These are phyloP conservation scores for Poecilia gillii DNA, from an alignment of 2,797 vertebrate genomes.

Conservation along the genomic window DNA sequence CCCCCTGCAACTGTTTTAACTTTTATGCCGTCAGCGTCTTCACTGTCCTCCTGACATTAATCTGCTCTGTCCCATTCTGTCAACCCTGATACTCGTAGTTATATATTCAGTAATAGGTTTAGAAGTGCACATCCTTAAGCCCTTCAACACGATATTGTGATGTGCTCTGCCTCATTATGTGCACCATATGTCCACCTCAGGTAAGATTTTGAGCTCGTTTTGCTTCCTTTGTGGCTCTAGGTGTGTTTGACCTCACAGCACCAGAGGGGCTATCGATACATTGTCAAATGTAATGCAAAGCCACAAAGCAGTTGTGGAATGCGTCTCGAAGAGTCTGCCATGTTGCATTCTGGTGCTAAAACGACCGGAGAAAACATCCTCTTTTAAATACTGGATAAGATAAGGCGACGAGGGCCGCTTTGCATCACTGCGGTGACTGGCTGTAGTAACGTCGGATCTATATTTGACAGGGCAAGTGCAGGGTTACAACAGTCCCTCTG, in stretches of 20 bases:
- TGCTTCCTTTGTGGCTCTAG: constrained; percentile 32
- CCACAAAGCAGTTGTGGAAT: constrained; percentile 74
- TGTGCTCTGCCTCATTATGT: constrained; percentile 25
- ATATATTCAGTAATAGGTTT: constrained; percentile 70
- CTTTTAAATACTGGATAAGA: constrained; percentile 58
- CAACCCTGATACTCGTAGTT: constrained; percentile 53
- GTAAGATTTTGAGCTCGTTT: constrained; percentile 36
- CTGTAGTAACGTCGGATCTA: constrained; percentile 41
- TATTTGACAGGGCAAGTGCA: constrained; percentile 35
- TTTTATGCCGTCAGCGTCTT: constrained; percentile 53
- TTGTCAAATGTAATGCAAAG: constrained; percentile 75
- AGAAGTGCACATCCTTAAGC: constrained; percentile 58
- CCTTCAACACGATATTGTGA: constrained; percentile 51
- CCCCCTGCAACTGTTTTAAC: constrained; percentile 38
- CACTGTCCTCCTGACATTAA: constrained; percentile 50
- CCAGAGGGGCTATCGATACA: constrained; percentile 63
- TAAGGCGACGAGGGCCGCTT: constrained; percentile 37
- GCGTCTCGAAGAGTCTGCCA: constrained; percentile 52
- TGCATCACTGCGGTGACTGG: constrained; percentile 46
- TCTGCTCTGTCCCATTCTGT: constrained; percentile 56
- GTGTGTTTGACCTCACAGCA: constrained; percentile 52
- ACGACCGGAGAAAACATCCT: constrained; percentile 55
- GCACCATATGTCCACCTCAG: constrained; percentile 38
- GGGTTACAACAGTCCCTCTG: constrained; percentile 46
- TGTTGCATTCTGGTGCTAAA: constrained; percentile 72